Percentiles rank a stretch among this genome's conserved stretches.
These are phyloP conservation scores for Dynastes hyllus DNA, from an alignment of 2,888 invertebrate genomes.

Conservation along the genomic window DNA sequence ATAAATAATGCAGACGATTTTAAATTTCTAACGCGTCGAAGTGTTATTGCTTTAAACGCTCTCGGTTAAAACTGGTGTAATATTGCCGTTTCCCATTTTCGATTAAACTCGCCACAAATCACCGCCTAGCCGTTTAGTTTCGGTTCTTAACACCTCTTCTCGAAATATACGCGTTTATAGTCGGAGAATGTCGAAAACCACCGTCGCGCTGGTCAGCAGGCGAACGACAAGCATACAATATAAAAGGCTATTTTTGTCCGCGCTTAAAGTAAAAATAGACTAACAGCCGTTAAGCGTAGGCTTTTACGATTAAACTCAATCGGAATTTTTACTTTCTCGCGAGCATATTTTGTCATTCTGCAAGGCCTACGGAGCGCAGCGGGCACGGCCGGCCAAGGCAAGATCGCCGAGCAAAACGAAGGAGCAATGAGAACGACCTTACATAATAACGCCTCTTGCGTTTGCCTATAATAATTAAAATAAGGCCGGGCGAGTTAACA, in stretches of 20 bases:
- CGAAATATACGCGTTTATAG: too few relatives aligned
- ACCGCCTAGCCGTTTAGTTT: too few relatives aligned
- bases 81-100: too few relatives aligned
- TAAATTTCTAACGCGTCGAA: too few relatives aligned
- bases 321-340: constrained; percentile 27
- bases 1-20: too few relatives aligned
- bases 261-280: constrained; percentile 21
- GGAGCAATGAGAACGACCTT: constrained; percentile 13
- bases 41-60: too few relatives aligned
- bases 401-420: background rate
- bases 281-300: background rate
- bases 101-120: too few relatives aligned
- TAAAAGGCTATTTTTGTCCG: constrained; percentile 26
- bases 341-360: constrained; percentile 10
- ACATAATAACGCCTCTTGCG: constrained; percentile 2
- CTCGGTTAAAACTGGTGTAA: too few relatives aligned
- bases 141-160: background rate
- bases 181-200: too few relatives aligned
- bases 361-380: constrained; percentile 4
- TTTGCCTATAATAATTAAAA: background rate
- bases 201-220: background rate
- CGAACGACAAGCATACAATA: background rate
- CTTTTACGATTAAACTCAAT: background rate
- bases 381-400: constrained; percentile 3
- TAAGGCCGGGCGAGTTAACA: background rate